phyloP scores from a whole-genome alignment of 2,797 vertebrate species.

The Rhincodon typus region DNA sequence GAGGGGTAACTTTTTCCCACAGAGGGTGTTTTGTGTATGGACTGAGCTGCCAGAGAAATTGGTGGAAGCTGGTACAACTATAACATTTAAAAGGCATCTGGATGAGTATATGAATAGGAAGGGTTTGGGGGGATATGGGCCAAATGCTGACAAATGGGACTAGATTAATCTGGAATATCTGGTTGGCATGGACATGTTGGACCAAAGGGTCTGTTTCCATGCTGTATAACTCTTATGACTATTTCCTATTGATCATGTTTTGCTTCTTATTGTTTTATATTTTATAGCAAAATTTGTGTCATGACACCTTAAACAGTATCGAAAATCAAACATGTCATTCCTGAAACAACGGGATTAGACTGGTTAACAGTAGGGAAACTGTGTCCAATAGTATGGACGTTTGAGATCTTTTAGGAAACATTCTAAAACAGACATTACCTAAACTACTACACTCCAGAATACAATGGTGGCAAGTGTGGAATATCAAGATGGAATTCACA shows the following conservation, averaged over 20 bases:
- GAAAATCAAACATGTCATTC: neutral
- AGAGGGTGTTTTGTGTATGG: too few species aligned
- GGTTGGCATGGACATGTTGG: too few species aligned
- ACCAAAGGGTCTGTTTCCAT: too few species aligned
- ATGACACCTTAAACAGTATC: neutral
- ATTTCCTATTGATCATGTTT: neutral
- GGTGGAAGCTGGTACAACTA: too few species aligned
- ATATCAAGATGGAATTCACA: neutral
- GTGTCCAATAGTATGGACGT: neutral
- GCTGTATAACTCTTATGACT: neutral
- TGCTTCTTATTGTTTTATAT: neutral
- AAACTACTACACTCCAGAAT: neutral
- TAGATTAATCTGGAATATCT: too few species aligned
- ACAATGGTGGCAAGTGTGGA: neutral
- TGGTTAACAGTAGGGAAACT: neutral
- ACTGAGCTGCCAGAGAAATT: too few species aligned
- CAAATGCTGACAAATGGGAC: too few species aligned
- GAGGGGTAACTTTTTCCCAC: too few species aligned
- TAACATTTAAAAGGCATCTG: too few species aligned
- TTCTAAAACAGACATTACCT: neutral
- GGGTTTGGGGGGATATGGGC: too few species aligned
- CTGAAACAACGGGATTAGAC: neutral
- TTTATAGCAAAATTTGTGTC: neutral
- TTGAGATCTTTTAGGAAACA: neutral
- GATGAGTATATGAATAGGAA: too few species aligned